A percentile compares a stretch with the other conserved stretches of the same genome.
phyloP scores from a whole-genome alignment of 2,113 vertebrate species.

The Ceuthmochares aereus region DNA sequence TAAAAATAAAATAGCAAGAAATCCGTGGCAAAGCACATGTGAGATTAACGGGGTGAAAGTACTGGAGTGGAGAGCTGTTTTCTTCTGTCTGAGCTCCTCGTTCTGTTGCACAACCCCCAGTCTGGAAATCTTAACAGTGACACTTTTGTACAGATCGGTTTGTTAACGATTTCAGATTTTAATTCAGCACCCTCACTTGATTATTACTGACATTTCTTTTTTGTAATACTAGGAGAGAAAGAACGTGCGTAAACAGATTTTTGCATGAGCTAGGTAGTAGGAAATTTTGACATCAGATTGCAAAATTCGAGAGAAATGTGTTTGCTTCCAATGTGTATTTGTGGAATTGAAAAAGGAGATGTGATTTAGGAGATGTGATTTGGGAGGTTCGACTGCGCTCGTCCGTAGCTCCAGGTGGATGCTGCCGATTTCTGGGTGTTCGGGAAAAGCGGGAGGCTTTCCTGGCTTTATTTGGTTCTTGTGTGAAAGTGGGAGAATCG shows the following conservation, averaged over 20 bases:
- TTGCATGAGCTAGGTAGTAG: conserved; percentile 13
- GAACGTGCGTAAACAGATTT: conserved; percentile 56
- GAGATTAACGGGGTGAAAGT: conserved; percentile 71
- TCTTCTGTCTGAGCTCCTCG: conserved; percentile 44
- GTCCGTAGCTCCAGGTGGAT: conserved; percentile 5
- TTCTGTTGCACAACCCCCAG: conserved; percentile 32
- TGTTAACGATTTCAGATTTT: conserved; percentile 60
- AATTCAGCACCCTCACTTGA: conserved; percentile 63
- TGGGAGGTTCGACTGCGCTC: neutral
- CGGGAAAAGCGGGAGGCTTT: conserved; percentile 8
- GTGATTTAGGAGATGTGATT: neutral
- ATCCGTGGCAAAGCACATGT: conserved; percentile 56
- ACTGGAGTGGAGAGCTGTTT: conserved; percentile 62
- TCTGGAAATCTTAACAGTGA: conserved; percentile 65
- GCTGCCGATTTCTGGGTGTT: neutral
- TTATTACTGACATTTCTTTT: conserved; percentile 69
- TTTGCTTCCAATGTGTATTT: conserved; percentile 20
- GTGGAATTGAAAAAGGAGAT: neutral
- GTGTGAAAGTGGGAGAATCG: conserved; percentile 31
- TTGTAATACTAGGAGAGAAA: neutral
- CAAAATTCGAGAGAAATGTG: neutral
- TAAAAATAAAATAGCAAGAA: conserved; percentile 70
- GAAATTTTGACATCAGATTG: neutral
- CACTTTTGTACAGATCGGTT: conserved; percentile 60
- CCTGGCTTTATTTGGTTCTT: conserved; percentile 34